Base-by-base conservation (phyloP, 2,113 vertebrate species). In the Oenanthe oenanthe region DNA sequence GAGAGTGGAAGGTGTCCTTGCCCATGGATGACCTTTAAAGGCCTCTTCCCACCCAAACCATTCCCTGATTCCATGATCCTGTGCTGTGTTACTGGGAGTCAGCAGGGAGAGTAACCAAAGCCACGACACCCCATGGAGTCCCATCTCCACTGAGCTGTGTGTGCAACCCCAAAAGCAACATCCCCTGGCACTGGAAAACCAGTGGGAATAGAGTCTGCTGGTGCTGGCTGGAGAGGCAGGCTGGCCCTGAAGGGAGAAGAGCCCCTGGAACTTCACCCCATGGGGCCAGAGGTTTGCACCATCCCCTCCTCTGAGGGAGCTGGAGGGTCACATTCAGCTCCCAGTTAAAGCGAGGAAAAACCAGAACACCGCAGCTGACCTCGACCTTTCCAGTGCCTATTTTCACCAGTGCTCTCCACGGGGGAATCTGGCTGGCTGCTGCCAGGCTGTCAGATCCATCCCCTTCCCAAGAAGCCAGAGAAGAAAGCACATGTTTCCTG, bases 401-500 rank as follows among this genome's bases (percentile, higher is more conserved):
- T 90, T 68, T 67, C 85, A 65, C 72, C 48, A 17, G 19, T 0
- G 0, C 36, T 56, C 76, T 70, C 32, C 48, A 13, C 3, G 2
- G 65, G 18, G 45, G 61, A 77, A 65, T 84, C 89, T 67, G 65
- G 76, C 88, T 18, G 0, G 1, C 82, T 85, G 94, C 77, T 75
- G 88, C 83, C 86, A 48, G 85, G 54, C 89, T 95, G 89, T 89
- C 95, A 84, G 67, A 82, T 26, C 81, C 90, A 81, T 91, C 79
- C 40, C 72, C 63, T 95, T 85, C 92, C 76, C 73, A 76, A 86
- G 92, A 65, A 94, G 75, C 65, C 4, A 2, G 50, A 63, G 70
- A 56, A 88, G 89, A 85, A 90, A 89, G 93, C 93, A 90, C 91
- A 93, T 89, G 95, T 91, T 95, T 95, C 74, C 92, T 94, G 81